A percentile compares a stretch with the other conserved stretches of the same genome.
Evolutionary conservation across 2,113 vertebrate genomes (phyloP).

Genomic region (Myanophis thanlyinensis): DNA sequence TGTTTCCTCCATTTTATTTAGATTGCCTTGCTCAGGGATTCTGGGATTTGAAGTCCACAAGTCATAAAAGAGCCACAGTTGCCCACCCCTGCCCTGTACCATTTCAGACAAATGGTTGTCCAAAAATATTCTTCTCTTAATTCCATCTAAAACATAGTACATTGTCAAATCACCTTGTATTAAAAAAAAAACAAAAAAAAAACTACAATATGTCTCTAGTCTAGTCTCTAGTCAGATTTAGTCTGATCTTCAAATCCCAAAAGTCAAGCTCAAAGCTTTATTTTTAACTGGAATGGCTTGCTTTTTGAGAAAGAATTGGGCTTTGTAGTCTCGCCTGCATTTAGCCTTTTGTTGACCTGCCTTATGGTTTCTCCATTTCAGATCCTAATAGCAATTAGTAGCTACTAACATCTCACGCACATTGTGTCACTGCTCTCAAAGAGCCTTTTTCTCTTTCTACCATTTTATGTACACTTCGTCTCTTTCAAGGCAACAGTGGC

Average conservation of each 20-base stretch:
- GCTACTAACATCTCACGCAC: constrained; percentile 63
- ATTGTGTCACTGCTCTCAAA: constrained; percentile 52
- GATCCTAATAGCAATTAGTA: constrained; percentile 80
- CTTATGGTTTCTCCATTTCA: constrained; percentile 79
- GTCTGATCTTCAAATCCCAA: background rate
- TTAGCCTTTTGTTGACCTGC: constrained; percentile 74
- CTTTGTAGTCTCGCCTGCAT: constrained; percentile 88
- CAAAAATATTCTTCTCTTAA: background rate
- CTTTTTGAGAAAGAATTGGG: constrained; percentile 90
- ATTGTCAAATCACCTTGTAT: background rate
- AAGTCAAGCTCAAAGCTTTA: constrained; percentile 72
- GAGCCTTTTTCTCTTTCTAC: background rate
- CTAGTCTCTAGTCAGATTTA: background rate
- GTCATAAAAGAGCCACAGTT: too few relatives aligned
- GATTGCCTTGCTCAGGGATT: too few relatives aligned
- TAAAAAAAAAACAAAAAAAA: too few relatives aligned
- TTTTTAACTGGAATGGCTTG: constrained; percentile 81
- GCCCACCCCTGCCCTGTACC: too few relatives aligned
- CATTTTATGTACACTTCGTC: background rate
- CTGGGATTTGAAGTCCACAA: too few relatives aligned
- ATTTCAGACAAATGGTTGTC: too few relatives aligned
- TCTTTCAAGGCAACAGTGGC: constrained; percentile 42
- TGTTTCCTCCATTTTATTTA: too few relatives aligned
- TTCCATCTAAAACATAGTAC: background rate
- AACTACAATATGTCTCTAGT: background rate